Percentiles rank a stretch among this genome's conserved stretches.
Conservation (phyloP, 2,113 vertebrate genomes). For the Notiomystis cincta region DNA sequence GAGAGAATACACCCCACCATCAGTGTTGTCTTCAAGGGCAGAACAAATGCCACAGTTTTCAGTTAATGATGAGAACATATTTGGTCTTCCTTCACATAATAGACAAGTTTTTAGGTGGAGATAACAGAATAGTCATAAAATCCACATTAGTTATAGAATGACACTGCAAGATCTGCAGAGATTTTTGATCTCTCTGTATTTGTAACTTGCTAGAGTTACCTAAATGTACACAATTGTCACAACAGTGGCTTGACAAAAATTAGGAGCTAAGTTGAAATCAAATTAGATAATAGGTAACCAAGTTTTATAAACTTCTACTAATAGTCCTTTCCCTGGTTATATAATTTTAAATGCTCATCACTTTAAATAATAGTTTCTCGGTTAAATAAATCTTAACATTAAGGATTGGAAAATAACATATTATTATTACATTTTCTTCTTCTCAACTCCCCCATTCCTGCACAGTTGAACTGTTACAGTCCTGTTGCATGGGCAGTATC, state of each 20-base stretch:
- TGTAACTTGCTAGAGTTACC: not conserved
- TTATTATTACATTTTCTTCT: not conserved
- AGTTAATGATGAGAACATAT: not conserved
- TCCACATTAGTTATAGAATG: not conserved
- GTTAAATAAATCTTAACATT: not conserved
- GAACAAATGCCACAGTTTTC: not conserved
- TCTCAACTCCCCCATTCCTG: not conserved
- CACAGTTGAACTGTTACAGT: not conserved
- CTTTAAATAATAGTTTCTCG: not conserved
- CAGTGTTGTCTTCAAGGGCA: not conserved
- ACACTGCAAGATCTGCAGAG: not conserved
- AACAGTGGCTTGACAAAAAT: not conserved
- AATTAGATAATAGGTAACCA: not conserved
- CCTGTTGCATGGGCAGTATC: not conserved
- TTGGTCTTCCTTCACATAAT: not conserved
- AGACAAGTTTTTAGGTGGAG: not conserved
- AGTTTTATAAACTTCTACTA: not conserved
- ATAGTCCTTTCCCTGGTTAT: not conserved
- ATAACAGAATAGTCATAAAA: not conserved
- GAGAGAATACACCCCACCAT: not conserved
- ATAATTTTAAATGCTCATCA: not conserved
- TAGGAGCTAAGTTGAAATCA: not conserved
- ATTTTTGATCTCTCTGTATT: not conserved
- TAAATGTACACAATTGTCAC: not conserved
- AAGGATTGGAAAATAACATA: not conserved